Evolutionary conservation across 2,888 invertebrate genomes (phyloP).

Genomic region (Pheosia tremula): DNA sequence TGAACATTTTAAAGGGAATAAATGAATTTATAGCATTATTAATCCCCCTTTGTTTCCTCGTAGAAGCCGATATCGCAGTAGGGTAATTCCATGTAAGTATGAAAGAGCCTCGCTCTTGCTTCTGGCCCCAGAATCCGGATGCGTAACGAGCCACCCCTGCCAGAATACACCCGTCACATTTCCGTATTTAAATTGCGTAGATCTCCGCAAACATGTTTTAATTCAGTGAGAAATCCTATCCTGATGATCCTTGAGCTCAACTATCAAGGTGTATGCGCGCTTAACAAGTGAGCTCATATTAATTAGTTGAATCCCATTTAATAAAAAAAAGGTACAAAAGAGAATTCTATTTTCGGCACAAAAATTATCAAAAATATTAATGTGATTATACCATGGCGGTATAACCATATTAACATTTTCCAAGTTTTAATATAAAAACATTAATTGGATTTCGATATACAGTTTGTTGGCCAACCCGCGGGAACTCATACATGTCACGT

Average conservation of each 20-base stretch:
- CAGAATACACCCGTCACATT: slow-evolving; percentile 56
- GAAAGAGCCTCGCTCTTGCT: slow-evolving; percentile 36
- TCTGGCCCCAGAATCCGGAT: slow-evolving; percentile 34
- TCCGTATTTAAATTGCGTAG: slow-evolving; percentile 69
- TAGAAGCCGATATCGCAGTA: slow-evolving; percentile 46
- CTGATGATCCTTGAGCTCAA: slow-evolving; percentile 9
- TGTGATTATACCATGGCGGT: no score
- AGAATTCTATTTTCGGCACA: no score
- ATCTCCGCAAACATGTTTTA: slow-evolving; percentile 48
- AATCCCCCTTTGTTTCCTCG: slow-evolving; percentile 38
- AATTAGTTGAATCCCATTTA: not conserved
- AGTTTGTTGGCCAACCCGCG: no score
- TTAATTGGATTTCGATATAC: no score
- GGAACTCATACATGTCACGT: no score
- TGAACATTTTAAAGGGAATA: not conserved
- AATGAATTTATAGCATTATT: slow-evolving; percentile 16
- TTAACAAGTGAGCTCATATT: not conserved
- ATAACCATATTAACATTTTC: no score
- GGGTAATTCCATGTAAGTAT: slow-evolving; percentile 51
- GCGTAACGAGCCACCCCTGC: slow-evolving; percentile 43
- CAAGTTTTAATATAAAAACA: no score
- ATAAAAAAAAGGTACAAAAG: no score
- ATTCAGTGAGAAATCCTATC: slow-evolving; percentile 38
- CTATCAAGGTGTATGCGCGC: not conserved
- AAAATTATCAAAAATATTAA: no score